Conservation (phyloP, 2,888 invertebrate genomes). For the Hypercompe scribonia region DNA sequence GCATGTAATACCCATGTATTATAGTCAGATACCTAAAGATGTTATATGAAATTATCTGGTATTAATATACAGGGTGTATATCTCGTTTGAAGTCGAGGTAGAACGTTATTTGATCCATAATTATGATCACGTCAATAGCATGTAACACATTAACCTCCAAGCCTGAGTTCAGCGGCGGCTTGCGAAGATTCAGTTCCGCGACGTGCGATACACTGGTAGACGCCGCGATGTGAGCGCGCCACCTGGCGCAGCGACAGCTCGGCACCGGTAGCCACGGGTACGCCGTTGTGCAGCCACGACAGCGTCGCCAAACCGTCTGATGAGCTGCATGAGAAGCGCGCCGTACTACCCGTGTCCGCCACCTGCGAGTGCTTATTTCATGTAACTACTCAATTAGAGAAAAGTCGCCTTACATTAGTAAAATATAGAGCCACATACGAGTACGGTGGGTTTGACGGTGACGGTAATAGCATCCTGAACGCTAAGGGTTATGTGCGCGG, state of each 20-base stretch:
- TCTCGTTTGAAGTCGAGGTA: too few species aligned
- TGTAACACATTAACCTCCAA: conserved; percentile 87
- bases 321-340: conserved; percentile 89
- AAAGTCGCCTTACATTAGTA: not conserved
- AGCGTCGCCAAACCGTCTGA: conserved; percentile 78
- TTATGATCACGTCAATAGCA: not conserved
- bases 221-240: conserved; percentile 91
- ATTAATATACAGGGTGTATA: too few species aligned
- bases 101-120: too few species aligned
- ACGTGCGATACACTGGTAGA: conserved; percentile 94
- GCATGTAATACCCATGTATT: too few species aligned
- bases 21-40: too few species aligned
- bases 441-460: conserved; percentile 85
- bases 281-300: conserved; percentile 91
- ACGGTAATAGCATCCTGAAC: conserved; percentile 88
- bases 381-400: not conserved
- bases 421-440: conserved; percentile 71
- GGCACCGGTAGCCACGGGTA: conserved; percentile 76
- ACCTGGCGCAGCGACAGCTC: conserved; percentile 77
- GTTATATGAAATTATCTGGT: too few species aligned
- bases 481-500: conserved; percentile 87
- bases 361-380: conserved; percentile 68
- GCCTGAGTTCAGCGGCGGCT: conserved; percentile 91
- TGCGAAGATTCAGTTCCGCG: conserved; percentile 90
- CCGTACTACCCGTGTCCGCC: conserved; percentile 89